Conservation (phyloP, 2,888 invertebrate genomes). For the Willowsia nigromaculata region DNA sequence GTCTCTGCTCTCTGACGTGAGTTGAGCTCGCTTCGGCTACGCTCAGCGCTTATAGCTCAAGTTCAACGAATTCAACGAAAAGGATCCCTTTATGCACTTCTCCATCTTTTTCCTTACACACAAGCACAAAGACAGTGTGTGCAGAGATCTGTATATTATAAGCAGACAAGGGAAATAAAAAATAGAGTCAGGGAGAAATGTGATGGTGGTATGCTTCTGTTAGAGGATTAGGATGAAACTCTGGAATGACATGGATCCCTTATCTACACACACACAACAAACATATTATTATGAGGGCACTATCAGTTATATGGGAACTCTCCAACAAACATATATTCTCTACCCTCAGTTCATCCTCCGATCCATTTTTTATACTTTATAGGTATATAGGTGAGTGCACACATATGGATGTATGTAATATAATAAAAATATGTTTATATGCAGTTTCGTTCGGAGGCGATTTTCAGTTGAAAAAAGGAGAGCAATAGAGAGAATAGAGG, state of each 20-base stretch:
- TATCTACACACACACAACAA: not conserved
- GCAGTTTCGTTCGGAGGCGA: not conserved
- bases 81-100: constrained; percentile 17
- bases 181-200: not conserved
- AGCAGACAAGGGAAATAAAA: not conserved
- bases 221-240: not conserved
- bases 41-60: not conserved
- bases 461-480: not conserved
- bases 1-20: not conserved
- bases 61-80: not conserved
- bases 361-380: too few species aligned
- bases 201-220: not conserved
- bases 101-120: not conserved
- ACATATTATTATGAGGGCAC: not conserved
- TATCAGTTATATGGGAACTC: not conserved
- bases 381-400: too few species aligned
- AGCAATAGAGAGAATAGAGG: not conserved
- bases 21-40: not conserved
- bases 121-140: not conserved
- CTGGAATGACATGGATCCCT: constrained; percentile 22
- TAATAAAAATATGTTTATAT: not conserved
- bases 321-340: not conserved
- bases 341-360: too few species aligned
- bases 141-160: too few species aligned
- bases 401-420: not conserved